These are phyloP conservation scores for Stegophylla sp. DNA, from an alignment of 2,888 invertebrate species.

Conservation along the genomic window DNA sequence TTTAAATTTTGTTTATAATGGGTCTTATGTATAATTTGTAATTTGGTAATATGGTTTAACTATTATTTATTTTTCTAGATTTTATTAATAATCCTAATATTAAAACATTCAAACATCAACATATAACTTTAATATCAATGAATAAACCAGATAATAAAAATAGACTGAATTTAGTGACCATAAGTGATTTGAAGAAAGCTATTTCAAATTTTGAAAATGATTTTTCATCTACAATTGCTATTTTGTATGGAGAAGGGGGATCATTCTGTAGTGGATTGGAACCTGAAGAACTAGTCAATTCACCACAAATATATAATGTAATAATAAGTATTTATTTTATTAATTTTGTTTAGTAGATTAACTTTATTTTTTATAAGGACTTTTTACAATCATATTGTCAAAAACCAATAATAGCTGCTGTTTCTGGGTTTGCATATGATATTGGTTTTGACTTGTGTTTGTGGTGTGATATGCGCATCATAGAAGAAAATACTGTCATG, in stretches of 20 bases:
- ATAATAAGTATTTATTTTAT: conserved; percentile 7
- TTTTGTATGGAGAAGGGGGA: conserved; percentile 90
- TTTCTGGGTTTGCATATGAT: conserved; percentile 89
- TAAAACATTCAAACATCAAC: conserved; percentile 57
- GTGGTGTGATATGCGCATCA: conserved; percentile 87
- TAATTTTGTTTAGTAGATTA: not conserved
- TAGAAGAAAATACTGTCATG: conserved; percentile 83
- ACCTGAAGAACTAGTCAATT: conserved; percentile 74
- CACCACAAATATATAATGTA: conserved; percentile 21
- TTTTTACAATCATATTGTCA: conserved; percentile 75
- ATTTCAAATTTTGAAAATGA: conserved; percentile 83
- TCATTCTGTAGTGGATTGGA: conserved; percentile 94
- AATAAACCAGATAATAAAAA: conserved; percentile 85
- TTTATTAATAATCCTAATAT: not conserved
- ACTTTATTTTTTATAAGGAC: conserved; percentile 66
- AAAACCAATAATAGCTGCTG: conserved; percentile 89
- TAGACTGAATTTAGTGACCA: conserved; percentile 77
- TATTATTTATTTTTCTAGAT: conserved; percentile 31
- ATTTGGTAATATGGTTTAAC: not conserved
- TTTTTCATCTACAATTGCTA: conserved; percentile 72
- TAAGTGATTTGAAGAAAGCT: conserved; percentile 74
- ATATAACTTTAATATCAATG: conserved; percentile 73
- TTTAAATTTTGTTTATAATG: not conserved
- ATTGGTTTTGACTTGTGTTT: conserved; percentile 89
- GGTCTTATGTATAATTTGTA: not conserved